Evolutionary conservation across 92 coral and sea anemone species (phyloP), one percentile per base, ranked within the genome.

Genomic region (Nematostella vectensis): DNA sequence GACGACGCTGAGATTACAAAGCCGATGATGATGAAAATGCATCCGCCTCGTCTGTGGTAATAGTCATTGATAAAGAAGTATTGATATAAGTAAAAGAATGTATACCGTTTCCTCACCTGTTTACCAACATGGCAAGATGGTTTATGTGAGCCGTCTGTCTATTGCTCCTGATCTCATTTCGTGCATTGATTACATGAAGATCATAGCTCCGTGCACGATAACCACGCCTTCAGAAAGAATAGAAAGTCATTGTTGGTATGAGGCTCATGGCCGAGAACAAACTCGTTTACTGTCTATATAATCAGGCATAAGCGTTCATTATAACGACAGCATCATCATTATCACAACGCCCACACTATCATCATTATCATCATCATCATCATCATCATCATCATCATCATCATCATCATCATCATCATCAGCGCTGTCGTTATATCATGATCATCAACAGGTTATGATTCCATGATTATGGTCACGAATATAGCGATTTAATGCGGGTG

Each of bases 131-230:
- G 24, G 81, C 64, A 2, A 85, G 63, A 54, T 85, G 75, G 38
- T 57, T 62, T 0, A 75, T 58, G 20, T 80, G 66, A 11, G 83
- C 47, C 52, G 65, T 54, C 29, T 79, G 48, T 61, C 95, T 68
- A 21, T 58, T 29, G 22, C 59, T 57, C 54, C 87, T 62, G 37
- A 85, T 27, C 54, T 85, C 87, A 51, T 85, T 82, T 37, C 88
- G 67, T 24, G 68, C 74, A 55, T 77, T 63, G 1, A 85, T 63
- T 13, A 85, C 88, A 57, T 52, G 79, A 15, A 75, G 63, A 58
- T 85, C 65, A n/a, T 66, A 75, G 15, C 74, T 80, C 2, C 95
- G 69, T 37, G 88, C 71, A 27, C 54, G 47, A 58, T 75, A 80
- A 0, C 95, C 95, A 24, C 62, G 63, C 95, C 95, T 85, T 50